Conservation (phyloP, 2,888 invertebrate species). For the Stenichneumon culpator region DNA sequence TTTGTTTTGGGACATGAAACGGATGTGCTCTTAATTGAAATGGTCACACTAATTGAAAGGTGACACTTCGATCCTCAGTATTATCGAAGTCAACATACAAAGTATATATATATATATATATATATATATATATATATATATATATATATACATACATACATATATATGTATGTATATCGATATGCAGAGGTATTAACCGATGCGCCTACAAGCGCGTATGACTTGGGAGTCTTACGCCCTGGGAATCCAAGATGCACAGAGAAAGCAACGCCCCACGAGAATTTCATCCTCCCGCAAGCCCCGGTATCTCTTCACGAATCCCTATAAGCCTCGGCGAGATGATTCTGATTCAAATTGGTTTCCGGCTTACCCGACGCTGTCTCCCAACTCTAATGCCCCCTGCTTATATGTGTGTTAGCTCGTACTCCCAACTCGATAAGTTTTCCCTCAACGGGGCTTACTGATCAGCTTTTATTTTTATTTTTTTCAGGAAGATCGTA, state of each 20-base stretch:
- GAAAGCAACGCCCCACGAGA: constrained; percentile 5
- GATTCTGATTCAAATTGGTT: constrained; percentile 57
- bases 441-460: constrained; percentile 36
- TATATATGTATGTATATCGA: no score
- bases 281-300: constrained; percentile 33
- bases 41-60: no score
- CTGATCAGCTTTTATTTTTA: constrained; percentile 32
- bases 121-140: no score
- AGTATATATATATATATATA: no score
- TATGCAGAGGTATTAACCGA: background rate
- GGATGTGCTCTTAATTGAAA: background rate
- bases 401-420: background rate
- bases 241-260: constrained; percentile 18
- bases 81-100: background rate
- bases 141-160: no score
- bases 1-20: background rate
- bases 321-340: constrained; percentile 48
- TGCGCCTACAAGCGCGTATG: background rate
- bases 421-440: constrained; percentile 33
- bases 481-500: constrained; percentile 22
- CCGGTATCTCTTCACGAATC: constrained; percentile 55
- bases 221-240: constrained; percentile 14
- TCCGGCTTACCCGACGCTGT: constrained; percentile 17
- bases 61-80: background rate
- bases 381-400: background rate